Evolutionary conservation across 2,888 invertebrate species (phyloP), one percentile per base, ranked within the genome.

Genomic region (Cerastis leucographa): DNA sequence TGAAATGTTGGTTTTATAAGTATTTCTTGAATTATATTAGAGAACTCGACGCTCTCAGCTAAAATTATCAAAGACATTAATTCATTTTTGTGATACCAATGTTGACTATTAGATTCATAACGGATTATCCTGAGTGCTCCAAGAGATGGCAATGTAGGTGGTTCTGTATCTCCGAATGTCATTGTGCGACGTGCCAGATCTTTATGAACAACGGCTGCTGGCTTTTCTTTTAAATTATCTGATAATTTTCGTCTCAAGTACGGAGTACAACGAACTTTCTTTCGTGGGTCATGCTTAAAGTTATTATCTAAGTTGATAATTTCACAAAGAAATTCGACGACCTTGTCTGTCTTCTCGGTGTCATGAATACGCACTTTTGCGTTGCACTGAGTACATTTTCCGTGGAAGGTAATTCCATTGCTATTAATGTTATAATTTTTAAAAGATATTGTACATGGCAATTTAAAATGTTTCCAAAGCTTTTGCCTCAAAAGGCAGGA

Each of bases 351-450:
- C 72, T 76, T 76, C 76, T 72, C 72, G 56, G 76, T 76, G 76
- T 76, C 76, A 76, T 77, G 77, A 77, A 77, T 77, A 56, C 77
- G 77, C 73, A 77, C 77, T 76, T 67, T 76, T 76, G 76, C 76
- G 76, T 76, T 71, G 76, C 76, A 76, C 76, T 76, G 70, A 64
- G 72, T 77, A 77, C 77, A 77, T 73, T 77, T 72, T 73, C 77
- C 77, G 72, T 76, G 72, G 76, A 76, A 76, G 76, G 72, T 76
- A 76, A 76, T 76, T 76, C 76, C 76, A 76, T 76, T 76, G 76
- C 72, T 64, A 76, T 76, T 76, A 68, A 76, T 76, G 71, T 76
- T 71, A 76, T 76, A 76, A 68, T 72, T 76, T 76, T 76, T 76
- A 72, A 76, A 76, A 76, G 72, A 76, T 76, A 76, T 72, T 64